These are phyloP conservation scores for Eufriesea mexicana DNA, from an alignment of 1,140 invertebrate species.

Conservation along the genomic window DNA sequence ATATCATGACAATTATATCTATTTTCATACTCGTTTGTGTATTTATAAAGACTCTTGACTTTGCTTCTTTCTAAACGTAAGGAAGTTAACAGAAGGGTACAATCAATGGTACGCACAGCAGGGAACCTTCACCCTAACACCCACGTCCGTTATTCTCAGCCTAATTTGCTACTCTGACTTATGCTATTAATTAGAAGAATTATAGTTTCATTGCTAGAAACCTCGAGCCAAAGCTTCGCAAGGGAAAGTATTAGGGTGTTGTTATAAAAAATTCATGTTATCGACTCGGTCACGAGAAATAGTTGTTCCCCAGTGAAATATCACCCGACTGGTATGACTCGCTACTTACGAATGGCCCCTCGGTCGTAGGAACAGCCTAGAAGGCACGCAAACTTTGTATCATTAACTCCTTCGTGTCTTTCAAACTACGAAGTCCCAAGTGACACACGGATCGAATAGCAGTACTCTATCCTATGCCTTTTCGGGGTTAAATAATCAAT, in stretches of 20 bases:
- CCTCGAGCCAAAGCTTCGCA: not conserved
- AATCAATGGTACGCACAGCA: not conserved
- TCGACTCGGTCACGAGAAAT: slow-evolving; percentile 34
- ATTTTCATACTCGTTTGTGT: not conserved
- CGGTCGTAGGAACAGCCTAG: not conserved
- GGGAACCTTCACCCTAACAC: not conserved
- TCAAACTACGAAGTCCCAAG: not conserved
- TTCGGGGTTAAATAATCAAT: not conserved
- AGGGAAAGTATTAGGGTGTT: not conserved
- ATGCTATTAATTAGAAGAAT: not conserved
- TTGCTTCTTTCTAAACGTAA: not conserved
- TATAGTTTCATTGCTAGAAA: not conserved
- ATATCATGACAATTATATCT: no score
- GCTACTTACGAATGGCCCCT: not conserved
- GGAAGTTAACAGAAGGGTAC: not conserved
- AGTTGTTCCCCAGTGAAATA: slow-evolving; percentile 50
- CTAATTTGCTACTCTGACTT: not conserved
- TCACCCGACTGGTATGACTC: not conserved
- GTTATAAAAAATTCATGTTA: slow-evolving; percentile 52
- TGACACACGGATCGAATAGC: not conserved
- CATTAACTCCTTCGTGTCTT: slow-evolving; percentile 18
- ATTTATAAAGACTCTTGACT: not conserved
- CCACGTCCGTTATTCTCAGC: not conserved
- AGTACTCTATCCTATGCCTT: not conserved
- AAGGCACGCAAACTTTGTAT: slow-evolving; percentile 36